Evolutionary conservation across 2,888 invertebrate genomes (phyloP).

Genomic region (Tineola bisselliella): DNA sequence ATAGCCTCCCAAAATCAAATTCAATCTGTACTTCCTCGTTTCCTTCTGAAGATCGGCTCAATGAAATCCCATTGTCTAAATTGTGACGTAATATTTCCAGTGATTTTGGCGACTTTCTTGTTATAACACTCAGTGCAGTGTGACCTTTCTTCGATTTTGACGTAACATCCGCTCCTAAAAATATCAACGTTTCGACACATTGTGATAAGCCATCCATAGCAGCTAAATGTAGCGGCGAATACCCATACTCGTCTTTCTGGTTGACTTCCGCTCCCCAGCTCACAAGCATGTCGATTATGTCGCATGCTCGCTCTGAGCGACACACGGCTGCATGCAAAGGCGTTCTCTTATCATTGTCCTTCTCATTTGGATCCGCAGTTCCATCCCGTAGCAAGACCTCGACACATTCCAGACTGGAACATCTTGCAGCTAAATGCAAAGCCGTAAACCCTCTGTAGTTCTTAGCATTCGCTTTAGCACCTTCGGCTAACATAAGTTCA

Average conservation of each 20-base stretch:
- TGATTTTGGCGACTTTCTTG: conserved; percentile 86
- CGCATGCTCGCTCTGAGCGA: conserved; percentile 79
- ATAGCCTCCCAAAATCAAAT: conserved; percentile 80
- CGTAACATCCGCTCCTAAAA: conserved; percentile 86
- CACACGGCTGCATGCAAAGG: conserved; percentile 84
- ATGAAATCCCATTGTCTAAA: conserved; percentile 79
- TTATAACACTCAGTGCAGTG: conserved; percentile 84
- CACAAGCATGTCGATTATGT: conserved; percentile 80
- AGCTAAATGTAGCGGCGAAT: conserved; percentile 85
- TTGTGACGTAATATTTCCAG: conserved; percentile 82
- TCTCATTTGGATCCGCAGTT: conserved; percentile 79
- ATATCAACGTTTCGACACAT: conserved; percentile 85
- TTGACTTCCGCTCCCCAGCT: conserved; percentile 85
- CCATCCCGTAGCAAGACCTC: conserved; percentile 79
- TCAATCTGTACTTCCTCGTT: conserved; percentile 84
- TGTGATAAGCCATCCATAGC: conserved; percentile 84
- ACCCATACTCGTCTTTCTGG: conserved; percentile 84
- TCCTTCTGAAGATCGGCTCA: conserved; percentile 77
- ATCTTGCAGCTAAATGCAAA: conserved; percentile 85
- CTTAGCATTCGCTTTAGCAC: conserved; percentile 78
- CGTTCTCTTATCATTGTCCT: conserved; percentile 82
- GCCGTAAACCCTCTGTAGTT: conserved; percentile 86
- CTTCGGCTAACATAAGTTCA: conserved; percentile 76
- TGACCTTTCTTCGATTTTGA: conserved; percentile 87
- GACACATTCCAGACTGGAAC: conserved; percentile 83